phyloP scores from a whole-genome alignment of 2,113 vertebrate species.

The Phoxinus phoxinus region DNA sequence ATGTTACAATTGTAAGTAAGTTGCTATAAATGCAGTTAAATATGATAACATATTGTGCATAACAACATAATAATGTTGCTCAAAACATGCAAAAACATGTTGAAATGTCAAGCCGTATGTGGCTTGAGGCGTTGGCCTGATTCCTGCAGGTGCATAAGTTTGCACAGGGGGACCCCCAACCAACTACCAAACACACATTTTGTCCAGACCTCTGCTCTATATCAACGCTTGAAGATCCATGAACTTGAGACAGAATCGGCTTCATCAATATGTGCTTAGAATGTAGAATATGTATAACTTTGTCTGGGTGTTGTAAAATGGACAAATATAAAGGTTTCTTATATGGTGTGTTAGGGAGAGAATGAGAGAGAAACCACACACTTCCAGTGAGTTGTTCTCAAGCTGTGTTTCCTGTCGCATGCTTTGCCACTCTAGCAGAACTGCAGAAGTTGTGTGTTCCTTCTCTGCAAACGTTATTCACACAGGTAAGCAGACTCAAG shows the following conservation, averaged over 20 bases:
- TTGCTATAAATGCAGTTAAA: background rate
- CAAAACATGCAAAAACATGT: background rate
- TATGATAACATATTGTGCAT: no score
- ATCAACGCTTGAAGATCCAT: background rate
- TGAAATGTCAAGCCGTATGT: background rate
- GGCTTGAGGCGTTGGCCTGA: slow-evolving; percentile 13
- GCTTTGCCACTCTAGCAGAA: slow-evolving; percentile 33
- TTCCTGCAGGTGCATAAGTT: slow-evolving; percentile 23
- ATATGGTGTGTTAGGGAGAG: background rate
- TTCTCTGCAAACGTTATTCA: background rate
- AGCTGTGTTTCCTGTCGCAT: slow-evolving; percentile 38
- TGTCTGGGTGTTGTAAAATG: background rate
- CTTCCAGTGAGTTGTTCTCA: slow-evolving; percentile 6
- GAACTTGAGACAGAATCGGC: background rate
- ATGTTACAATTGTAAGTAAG: background rate
- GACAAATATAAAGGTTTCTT: background rate
- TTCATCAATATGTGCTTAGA: background rate
- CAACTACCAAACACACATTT: background rate
- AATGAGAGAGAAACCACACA: slow-evolving; percentile 44
- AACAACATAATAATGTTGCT: background rate
- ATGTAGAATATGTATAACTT: background rate
- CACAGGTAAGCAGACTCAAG: background rate
- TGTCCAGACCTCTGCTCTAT: no score
- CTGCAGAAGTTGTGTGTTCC: slow-evolving; percentile 8
- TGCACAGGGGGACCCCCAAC: no score